These are phyloP conservation scores for Trichogramma pretiosum DNA, from an alignment of 1,140 invertebrate species.

Conservation along the genomic window DNA sequence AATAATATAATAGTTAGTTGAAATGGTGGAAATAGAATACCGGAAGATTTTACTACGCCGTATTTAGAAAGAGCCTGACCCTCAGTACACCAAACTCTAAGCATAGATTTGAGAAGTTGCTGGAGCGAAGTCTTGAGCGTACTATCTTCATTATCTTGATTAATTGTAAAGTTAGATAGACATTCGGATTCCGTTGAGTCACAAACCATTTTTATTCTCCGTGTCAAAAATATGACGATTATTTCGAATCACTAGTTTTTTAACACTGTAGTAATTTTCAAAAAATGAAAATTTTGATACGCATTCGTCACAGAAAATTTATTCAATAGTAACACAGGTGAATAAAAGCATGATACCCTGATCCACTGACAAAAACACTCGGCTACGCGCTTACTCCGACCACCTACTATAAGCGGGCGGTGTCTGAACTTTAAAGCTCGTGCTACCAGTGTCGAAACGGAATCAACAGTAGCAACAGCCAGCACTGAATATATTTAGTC, in stretches of 20 bases:
- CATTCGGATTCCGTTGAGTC: slow-evolving; percentile 34
- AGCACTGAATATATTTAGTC: slow-evolving; percentile 39
- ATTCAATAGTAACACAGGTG: too few relatives aligned
- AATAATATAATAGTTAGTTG: too few relatives aligned
- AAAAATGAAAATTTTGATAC: too few relatives aligned
- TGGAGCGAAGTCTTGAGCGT: slow-evolving; percentile 60
- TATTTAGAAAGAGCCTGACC: slow-evolving; percentile 53
- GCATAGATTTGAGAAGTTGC: slow-evolving; percentile 69
- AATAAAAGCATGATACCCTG: slow-evolving; percentile 35
- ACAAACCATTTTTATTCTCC: slow-evolving; percentile 35
- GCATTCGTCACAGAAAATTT: too few relatives aligned
- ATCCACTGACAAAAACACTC: slow-evolving; percentile 46
- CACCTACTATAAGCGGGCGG: too few relatives aligned
- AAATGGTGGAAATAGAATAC: slow-evolving; percentile 22
- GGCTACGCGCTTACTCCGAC: too few relatives aligned
- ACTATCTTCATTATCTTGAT: slow-evolving; percentile 33
- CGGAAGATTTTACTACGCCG: slow-evolving; percentile 26
- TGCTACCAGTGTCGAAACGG: too few relatives aligned
- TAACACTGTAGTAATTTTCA: too few relatives aligned
- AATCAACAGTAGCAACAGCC: too few relatives aligned
- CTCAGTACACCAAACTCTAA: slow-evolving; percentile 70
- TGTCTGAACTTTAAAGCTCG: too few relatives aligned
- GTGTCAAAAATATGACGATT: too few relatives aligned
- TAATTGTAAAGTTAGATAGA: slow-evolving; percentile 26
- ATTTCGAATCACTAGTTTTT: too few relatives aligned